These are phyloP conservation scores for Laticauda laticaudata DNA, from an alignment of 2,113 vertebrate genomes.

Conservation along the genomic window DNA sequence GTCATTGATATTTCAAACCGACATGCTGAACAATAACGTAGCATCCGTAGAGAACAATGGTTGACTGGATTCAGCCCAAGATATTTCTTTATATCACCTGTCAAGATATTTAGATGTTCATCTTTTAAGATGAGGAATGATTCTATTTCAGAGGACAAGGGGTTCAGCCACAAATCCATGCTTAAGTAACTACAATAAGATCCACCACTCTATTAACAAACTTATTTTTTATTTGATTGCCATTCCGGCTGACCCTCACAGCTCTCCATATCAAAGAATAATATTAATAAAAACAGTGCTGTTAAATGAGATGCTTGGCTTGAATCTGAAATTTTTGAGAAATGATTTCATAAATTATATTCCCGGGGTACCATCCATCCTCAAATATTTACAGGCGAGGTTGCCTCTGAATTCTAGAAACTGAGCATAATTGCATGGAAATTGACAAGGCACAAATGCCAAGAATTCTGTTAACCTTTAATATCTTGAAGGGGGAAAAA, in stretches of 20 bases:
- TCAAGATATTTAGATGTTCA: background rate
- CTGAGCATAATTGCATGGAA: slow-evolving; percentile 80
- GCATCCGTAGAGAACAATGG: background rate
- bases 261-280: slow-evolving; percentile 67
- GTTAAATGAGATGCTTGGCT: slow-evolving; percentile 66
- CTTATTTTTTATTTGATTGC: slow-evolving; percentile 47
- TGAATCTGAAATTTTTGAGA: slow-evolving; percentile 69
- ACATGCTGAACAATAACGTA: slow-evolving; percentile 11
- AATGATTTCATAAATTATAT: slow-evolving; percentile 78
- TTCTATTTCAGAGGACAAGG: background rate
- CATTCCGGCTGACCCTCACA: slow-evolving; percentile 52
- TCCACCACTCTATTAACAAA: slow-evolving; percentile 15
- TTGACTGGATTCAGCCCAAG: background rate
- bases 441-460: slow-evolving; percentile 81
- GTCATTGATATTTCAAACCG: background rate
- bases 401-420: slow-evolving; percentile 79
- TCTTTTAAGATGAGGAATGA: background rate
- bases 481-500: slow-evolving; percentile 66
- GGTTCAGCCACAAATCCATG: background rate
- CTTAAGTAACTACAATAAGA: slow-evolving; percentile 21
- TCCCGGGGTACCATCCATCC: slow-evolving; percentile 74
- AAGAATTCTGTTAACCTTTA: slow-evolving; percentile 84
- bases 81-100: background rate
- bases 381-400: slow-evolving; percentile 70
- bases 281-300: slow-evolving; percentile 68